These are phyloP conservation scores for Melipona beecheii DNA, from an alignment of 2,888 invertebrate genomes.

Conservation along the genomic window DNA sequence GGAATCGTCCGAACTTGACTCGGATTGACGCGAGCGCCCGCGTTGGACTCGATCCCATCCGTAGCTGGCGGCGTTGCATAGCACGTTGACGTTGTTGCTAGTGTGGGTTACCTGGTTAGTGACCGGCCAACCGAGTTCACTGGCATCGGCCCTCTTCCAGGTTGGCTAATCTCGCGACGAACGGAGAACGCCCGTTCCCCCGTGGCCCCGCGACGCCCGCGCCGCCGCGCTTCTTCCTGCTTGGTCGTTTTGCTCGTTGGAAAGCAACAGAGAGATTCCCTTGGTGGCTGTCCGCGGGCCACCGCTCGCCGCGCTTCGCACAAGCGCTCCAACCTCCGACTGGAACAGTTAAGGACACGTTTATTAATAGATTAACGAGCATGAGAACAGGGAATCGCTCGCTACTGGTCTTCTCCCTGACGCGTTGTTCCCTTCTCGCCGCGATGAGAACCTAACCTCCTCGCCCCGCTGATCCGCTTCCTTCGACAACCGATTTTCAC, in stretches of 20 bases:
- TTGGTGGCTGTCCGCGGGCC: conserved; percentile 44
- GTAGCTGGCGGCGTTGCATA: conserved; percentile 75
- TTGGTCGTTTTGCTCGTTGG: conserved; percentile 50
- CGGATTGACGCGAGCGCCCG: too few relatives aligned
- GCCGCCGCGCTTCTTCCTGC: conserved; percentile 56
- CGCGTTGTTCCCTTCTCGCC: background rate
- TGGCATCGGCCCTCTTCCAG: conserved; percentile 83
- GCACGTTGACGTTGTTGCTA: conserved; percentile 82
- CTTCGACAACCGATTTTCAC: background rate
- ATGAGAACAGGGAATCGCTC: conserved; percentile 55
- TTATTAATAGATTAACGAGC: conserved; percentile 66
- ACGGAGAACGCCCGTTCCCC: conserved; percentile 68
- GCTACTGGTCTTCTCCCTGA: conserved; percentile 36
- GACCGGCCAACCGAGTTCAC: conserved; percentile 85
- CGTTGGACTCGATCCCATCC: too few relatives aligned
- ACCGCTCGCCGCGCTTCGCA: conserved; percentile 6
- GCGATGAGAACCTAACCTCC: conserved; percentile 30
- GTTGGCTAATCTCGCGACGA: conserved; percentile 82
- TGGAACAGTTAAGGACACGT: conserved; percentile 64
- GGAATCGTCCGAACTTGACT: too few relatives aligned
- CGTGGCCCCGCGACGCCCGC: conserved; percentile 37
- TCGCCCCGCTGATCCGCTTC: background rate
- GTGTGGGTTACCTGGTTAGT: conserved; percentile 85
- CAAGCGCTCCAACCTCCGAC: conserved; percentile 18
- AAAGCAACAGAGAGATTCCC: conserved; percentile 57